A percentile compares a stretch with the other conserved stretches of the same genome.
Conservation (phyloP, 1,140 invertebrate genomes). For the Sminthurinus signatus region DNA sequence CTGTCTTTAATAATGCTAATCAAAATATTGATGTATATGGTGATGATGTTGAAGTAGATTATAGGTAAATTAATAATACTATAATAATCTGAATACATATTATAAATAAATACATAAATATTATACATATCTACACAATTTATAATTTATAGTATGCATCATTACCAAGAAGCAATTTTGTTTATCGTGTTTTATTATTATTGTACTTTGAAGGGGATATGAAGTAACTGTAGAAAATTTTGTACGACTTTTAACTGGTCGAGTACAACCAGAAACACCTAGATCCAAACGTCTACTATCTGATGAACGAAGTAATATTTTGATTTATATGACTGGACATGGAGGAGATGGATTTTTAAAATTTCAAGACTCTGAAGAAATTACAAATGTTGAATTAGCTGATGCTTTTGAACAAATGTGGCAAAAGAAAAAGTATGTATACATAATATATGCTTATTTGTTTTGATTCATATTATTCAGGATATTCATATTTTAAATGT, state of each 20-base stretch:
- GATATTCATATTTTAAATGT: not conserved
- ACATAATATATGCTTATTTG: not conserved
- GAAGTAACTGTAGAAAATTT: slow-evolving; percentile 97
- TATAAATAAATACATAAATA: no score
- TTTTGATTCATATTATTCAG: slow-evolving; percentile 4
- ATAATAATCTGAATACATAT: no score
- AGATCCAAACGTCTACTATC: slow-evolving; percentile 91
- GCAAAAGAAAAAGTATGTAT: slow-evolving; percentile 78
- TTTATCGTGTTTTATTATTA: no score
- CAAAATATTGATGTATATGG: slow-evolving; percentile 98
- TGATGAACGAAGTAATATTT: slow-evolving; percentile 93
- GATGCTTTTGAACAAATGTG: slow-evolving; percentile 99
- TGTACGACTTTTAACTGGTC: slow-evolving; percentile 87
- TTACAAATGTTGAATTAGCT: slow-evolving; percentile 96
- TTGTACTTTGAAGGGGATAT: slow-evolving; percentile 26
- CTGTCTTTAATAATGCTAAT: slow-evolving; percentile 96
- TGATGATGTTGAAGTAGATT: slow-evolving; percentile 99
- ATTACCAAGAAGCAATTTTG: no score
- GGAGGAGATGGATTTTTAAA: slow-evolving; percentile 99
- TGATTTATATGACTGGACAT: slow-evolving; percentile 95
- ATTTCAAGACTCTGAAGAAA: slow-evolving; percentile 99
- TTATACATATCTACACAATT: no score
- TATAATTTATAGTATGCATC: no score
- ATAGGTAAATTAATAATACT: slow-evolving; percentile 53
- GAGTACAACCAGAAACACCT: slow-evolving; percentile 82